These are phyloP conservation scores for Ochlodes sylvanus DNA, from an alignment of 2,888 invertebrate genomes.

Conservation along the genomic window DNA sequence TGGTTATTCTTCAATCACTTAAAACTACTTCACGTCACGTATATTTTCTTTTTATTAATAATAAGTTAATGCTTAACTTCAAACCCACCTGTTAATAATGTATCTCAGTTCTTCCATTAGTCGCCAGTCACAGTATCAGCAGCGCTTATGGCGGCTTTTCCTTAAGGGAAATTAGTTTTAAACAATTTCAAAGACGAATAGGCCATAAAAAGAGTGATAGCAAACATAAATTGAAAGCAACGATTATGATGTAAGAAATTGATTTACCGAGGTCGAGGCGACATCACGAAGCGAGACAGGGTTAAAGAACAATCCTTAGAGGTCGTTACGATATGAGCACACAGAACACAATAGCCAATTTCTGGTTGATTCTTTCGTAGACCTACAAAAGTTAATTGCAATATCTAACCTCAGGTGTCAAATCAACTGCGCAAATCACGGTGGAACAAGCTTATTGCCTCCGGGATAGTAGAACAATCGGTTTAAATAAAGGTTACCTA, in stretches of 20 bases:
- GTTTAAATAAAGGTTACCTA: too few relatives aligned
- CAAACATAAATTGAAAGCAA: conserved; percentile 80
- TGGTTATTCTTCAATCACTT: too few relatives aligned
- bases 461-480: too few relatives aligned
- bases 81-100: too few relatives aligned
- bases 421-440: neutral
- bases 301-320: conserved; percentile 78
- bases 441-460: neutral
- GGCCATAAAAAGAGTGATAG: conserved; percentile 59
- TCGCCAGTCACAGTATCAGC: too few relatives aligned
- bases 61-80: too few relatives aligned
- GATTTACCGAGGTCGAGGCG: conserved; percentile 77
- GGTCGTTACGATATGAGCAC: conserved; percentile 72
- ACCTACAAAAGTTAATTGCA: conserved; percentile 30
- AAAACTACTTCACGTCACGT: too few relatives aligned
- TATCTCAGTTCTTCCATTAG: too few relatives aligned
- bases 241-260: conserved; percentile 81
- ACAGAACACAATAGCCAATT: conserved; percentile 80
- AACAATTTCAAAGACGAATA: conserved; percentile 41
- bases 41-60: too few relatives aligned
- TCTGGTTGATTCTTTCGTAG: conserved; percentile 64
- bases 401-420: conserved; percentile 4
- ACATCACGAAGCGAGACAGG: conserved; percentile 76
- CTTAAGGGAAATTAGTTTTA: conserved; percentile 9
- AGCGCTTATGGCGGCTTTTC: neutral